A percentile compares a stretch with the other conserved stretches of the same genome.
These are phyloP conservation scores for Meandrusa payeni DNA, from an alignment of 2,888 invertebrate genomes.

Conservation along the genomic window DNA sequence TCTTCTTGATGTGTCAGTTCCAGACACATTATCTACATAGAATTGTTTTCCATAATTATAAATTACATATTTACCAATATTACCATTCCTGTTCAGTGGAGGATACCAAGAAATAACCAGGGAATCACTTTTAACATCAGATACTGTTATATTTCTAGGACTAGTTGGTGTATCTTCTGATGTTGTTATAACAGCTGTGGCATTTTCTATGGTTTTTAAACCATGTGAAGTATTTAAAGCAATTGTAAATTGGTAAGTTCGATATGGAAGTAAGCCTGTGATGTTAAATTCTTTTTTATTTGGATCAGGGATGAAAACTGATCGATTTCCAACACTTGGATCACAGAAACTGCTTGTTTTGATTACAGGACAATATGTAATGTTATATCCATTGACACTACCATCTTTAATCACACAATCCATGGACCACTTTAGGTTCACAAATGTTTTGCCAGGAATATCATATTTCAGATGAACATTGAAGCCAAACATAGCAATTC, in stretches of 20 bases:
- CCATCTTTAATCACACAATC: constrained; percentile 88
- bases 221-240: constrained; percentile 78
- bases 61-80: constrained; percentile 84
- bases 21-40: constrained; percentile 42
- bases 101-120: constrained; percentile 84
- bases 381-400: constrained; percentile 85
- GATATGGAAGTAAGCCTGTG: constrained; percentile 85
- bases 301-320: constrained; percentile 64
- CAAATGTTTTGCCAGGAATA: constrained; percentile 58
- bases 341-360: constrained; percentile 79
- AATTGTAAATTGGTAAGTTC: constrained; percentile 86
- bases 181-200: constrained; percentile 84
- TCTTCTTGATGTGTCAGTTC: constrained; percentile 47
- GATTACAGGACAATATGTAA: constrained; percentile 86
- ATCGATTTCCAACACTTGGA: constrained; percentile 53
- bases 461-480: constrained; percentile 59
- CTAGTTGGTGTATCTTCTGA: constrained; percentile 83
- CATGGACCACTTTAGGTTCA: constrained; percentile 86
- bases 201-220: constrained; percentile 60
- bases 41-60: constrained; percentile 60
- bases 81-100: constrained; percentile 87
- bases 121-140: constrained; percentile 82
- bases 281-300: constrained; percentile 79
- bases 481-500: constrained; percentile 78
- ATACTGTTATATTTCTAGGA: constrained; percentile 81